Percentiles rank a stretch among this genome's conserved stretches.
These are phyloP conservation scores for Grammomys surdaster DNA, from an alignment of 2,113 vertebrate genomes.

Conservation along the genomic window DNA sequence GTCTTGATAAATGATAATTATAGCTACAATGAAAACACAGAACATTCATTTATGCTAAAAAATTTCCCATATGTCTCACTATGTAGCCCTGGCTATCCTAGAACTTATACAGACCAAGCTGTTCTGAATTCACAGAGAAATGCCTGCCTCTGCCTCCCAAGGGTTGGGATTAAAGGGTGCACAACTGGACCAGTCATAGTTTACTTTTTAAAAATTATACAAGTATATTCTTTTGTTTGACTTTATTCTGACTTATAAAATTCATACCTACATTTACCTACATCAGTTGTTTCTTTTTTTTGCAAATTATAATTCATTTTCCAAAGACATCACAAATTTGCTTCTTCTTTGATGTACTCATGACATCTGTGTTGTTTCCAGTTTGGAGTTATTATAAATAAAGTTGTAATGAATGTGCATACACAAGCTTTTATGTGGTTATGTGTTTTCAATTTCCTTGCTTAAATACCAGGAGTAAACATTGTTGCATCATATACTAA, in stretches of 20 bases:
- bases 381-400: constrained; percentile 34
- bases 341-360: neutral
- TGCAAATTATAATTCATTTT: constrained; percentile 40
- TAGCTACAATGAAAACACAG: neutral
- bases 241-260: constrained; percentile 15
- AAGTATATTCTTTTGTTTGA: neutral
- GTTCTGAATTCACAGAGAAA: neutral
- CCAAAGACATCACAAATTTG: constrained; percentile 4
- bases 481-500: neutral
- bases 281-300: constrained; percentile 3
- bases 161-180: neutral
- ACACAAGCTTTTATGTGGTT: neutral
- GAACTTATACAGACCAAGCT: neutral
- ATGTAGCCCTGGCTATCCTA: neutral
- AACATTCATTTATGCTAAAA: neutral
- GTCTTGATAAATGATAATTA: neutral
- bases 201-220: constrained; percentile 13
- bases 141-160: neutral
- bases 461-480: neutral
- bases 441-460: constrained; percentile 8
- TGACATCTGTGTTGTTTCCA: neutral
- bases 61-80: neutral
- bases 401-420: neutral
- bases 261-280: neutral
- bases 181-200: neutral